Evolutionary conservation across 1,140 invertebrate species (phyloP), one percentile per base, ranked within the genome.

Genomic region (Sminthurinus signatus): DNA sequence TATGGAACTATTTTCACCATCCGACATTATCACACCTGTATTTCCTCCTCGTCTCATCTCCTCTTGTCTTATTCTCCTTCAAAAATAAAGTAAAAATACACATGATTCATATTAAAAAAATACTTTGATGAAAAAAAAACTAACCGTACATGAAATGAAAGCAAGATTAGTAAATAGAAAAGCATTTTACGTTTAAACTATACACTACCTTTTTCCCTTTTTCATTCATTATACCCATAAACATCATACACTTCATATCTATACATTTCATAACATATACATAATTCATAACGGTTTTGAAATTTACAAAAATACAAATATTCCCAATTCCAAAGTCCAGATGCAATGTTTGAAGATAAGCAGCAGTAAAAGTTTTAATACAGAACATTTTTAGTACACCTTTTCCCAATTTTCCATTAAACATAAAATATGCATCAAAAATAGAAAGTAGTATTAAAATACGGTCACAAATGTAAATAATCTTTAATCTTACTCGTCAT

Each of bases 401-500:
- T n/a, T n/a, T n/a, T n/a, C n/a, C n/a, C n/a, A n/a, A 48, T 19
- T n/a, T 19, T n/a, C 5, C 17, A 48, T 19, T 48, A 12, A 42
- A n/a, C 10, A 42, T 48, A 19, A n/a, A 10, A 10, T 48, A 10
- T 25, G 4, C 17, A 19, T 48, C 44, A 48, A 48, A 48, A 19
- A 25, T 48, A 48, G 4, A 12, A 42, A 42, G 39, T 48, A 10
- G 23, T 48, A 48, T 10, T 10, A 4, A 10, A 8, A 48, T 25
- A 10, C n/a, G n/a, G 8, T n/a, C n/a, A 48, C 17, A n/a, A n/a
- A 48, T 10, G 44, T 10, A 4, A 5, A n/a, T 8, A 25, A 48
- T 48, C 23, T 10, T 12, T n/a, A n/a, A n/a, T n/a, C 69, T 68
- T 66, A 71, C 69, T 71, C 69, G 43, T 60, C 29, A 1, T 68